Conservation (phyloP, 30 jellyfish, hydroid and myxozoan genomes). For the Hydra vulgaris region DNA sequence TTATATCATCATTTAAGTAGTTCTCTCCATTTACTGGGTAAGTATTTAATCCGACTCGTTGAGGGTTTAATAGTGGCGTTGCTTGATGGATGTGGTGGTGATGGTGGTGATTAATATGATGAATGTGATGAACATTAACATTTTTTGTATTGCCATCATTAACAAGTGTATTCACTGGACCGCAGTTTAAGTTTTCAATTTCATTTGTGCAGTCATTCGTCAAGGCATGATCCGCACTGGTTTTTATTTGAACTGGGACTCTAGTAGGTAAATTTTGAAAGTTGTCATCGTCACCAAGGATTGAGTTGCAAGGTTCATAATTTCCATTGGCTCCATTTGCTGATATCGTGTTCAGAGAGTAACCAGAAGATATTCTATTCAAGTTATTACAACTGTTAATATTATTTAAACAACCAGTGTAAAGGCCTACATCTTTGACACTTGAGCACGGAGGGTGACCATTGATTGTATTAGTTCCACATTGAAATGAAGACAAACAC, state of each 20-base stretch:
- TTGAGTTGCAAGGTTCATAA: background rate
- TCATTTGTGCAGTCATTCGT: background rate
- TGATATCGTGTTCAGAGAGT: background rate
- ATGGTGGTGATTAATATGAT: slow-evolving; percentile 13
- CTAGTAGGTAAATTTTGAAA: background rate
- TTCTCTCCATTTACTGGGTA: background rate
- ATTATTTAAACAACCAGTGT: background rate
- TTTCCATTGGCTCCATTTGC: slow-evolving; percentile 1
- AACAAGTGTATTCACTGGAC: background rate
- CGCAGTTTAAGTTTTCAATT: background rate
- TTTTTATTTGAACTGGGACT: background rate
- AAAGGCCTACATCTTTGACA: background rate
- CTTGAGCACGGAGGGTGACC: background rate
- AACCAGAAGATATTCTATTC: background rate
- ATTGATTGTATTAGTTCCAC: background rate
- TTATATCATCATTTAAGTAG: background rate
- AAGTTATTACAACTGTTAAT: background rate
- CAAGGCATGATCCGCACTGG: background rate
- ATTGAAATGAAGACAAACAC: background rate
- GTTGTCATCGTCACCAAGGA: background rate
- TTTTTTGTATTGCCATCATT: background rate
- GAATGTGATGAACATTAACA: slow-evolving; percentile 6
- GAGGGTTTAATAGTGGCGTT: background rate
- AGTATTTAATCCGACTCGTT: background rate
- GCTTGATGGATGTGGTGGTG: slow-evolving; percentile 5